A percentile compares a stretch with the other conserved stretches of the same genome.
phyloP scores from a whole-genome alignment of 92 coral and sea anemone genomes.

The Micromussa lordhowensis region DNA sequence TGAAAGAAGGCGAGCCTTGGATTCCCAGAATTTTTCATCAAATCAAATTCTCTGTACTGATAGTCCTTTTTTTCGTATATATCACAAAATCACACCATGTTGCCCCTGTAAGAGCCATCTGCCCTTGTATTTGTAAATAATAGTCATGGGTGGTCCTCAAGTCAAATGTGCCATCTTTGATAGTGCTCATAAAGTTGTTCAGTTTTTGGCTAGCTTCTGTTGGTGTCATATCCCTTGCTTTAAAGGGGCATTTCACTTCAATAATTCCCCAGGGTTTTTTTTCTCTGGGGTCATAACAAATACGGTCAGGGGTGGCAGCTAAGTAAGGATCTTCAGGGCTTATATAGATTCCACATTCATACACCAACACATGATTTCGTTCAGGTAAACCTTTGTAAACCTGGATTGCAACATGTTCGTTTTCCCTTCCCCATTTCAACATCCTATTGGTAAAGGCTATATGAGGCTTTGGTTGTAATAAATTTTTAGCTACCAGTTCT shows the following conservation, averaged over 20 bases:
- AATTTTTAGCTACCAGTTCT: slow-evolving; percentile 40
- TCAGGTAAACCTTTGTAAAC: slow-evolving; percentile 43
- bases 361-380: slow-evolving; percentile 33
- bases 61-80: too few relatives aligned
- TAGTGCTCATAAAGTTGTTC: slow-evolving; percentile 48
- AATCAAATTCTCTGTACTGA: too few relatives aligned
- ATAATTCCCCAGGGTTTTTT: too few relatives aligned
- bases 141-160: neutral
- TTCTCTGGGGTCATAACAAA: slow-evolving; percentile 52
- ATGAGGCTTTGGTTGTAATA: slow-evolving; percentile 46
- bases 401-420: slow-evolving; percentile 45
- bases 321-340: slow-evolving; percentile 55
- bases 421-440: slow-evolving; percentile 46
- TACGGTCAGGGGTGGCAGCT: slow-evolving; percentile 52
- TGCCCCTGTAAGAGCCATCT: too few relatives aligned
- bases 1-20: too few relatives aligned
- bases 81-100: too few relatives aligned
- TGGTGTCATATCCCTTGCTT: too few relatives aligned
- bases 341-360: slow-evolving; percentile 47
- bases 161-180: slow-evolving; percentile 9
- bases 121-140: too few relatives aligned
- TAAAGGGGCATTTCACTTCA: slow-evolving; percentile 58
- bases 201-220: slow-evolving; percentile 33
- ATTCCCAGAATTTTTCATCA: too few relatives aligned
- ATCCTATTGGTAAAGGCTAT: slow-evolving; percentile 34